These are phyloP conservation scores for Coilia nasus DNA, from an alignment of 2,797 vertebrate genomes.

Conservation along the genomic window DNA sequence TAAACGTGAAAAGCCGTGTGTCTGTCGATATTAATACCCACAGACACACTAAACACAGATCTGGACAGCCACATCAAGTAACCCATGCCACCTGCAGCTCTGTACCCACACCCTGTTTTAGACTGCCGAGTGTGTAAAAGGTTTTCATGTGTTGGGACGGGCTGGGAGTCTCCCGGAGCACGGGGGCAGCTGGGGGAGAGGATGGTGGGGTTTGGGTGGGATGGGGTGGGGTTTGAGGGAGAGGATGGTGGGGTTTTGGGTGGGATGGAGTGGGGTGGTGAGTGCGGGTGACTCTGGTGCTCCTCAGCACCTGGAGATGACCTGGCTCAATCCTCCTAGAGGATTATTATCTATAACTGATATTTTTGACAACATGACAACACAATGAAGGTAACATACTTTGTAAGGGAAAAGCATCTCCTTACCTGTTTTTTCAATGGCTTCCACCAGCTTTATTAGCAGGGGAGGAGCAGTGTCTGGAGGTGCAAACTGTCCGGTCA, in stretches of 20 bases:
- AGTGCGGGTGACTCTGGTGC: neutral
- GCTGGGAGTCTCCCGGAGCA: neutral
- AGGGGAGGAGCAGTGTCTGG: conserved; percentile 81
- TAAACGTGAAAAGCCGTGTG: conserved; percentile 48
- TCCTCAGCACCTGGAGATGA: neutral
- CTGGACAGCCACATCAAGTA: conserved; percentile 31
- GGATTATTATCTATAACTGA: neutral
- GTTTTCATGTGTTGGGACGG: neutral
- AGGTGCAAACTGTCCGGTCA: conserved; percentile 83
- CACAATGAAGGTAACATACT: conserved; percentile 50
- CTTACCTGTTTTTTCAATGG: conserved; percentile 87
- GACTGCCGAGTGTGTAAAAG: conserved; percentile 27
- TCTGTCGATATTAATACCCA: conserved; percentile 46
- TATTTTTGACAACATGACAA: neutral
- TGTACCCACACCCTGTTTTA: conserved; percentile 32
- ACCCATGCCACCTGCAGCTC: conserved; percentile 28
- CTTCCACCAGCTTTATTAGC: conserved; percentile 84
- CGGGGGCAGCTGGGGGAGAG: neutral
- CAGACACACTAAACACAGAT: conserved; percentile 39
- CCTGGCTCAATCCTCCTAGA: neutral
- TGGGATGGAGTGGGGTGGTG: neutral
- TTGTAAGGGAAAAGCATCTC: conserved; percentile 30
- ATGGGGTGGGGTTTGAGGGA: too few relatives aligned
- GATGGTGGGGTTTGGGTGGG: too few relatives aligned
- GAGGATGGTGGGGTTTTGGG: too few relatives aligned